phyloP scores from a whole-genome alignment of 2,113 vertebrate species.

The Eudyptes chrysolophus region DNA sequence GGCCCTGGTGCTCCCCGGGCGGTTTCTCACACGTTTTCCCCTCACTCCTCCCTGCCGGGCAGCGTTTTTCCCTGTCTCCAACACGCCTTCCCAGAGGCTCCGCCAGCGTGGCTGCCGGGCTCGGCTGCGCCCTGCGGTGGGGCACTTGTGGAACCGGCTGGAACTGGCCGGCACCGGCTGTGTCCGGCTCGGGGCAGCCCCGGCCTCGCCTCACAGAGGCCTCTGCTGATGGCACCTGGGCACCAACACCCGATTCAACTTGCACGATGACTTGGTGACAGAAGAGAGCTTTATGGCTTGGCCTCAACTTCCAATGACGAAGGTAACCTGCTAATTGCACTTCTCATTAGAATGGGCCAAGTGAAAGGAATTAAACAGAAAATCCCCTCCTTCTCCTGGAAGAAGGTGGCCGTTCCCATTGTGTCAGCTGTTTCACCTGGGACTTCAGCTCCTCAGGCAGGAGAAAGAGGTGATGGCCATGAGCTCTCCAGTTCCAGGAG shows the following conservation, averaged over 20 bases:
- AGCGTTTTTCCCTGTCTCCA: not conserved
- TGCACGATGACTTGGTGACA: rapidly evolving
- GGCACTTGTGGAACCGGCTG: not conserved
- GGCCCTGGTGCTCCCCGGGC: not conserved
- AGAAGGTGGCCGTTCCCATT: rapidly evolving
- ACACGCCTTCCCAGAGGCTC: not conserved
- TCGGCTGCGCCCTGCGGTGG: not conserved
- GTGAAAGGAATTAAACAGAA: not conserved
- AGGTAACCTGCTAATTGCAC: not conserved
- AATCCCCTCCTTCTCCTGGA: not conserved
- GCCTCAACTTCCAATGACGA: rapidly evolving
- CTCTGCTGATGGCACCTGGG: not conserved
- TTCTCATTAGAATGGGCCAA: too few relatives aligned
- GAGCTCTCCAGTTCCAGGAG: not conserved
- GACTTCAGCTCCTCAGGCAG: not conserved
- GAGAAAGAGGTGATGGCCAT: rapidly evolving
- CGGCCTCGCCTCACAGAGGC: not conserved
- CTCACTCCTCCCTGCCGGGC: not conserved
- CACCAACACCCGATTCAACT: not conserved
- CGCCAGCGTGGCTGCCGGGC: not conserved
- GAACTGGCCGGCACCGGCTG: not conserved
- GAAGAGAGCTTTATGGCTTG: not conserved
- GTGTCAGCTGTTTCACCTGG: not conserved
- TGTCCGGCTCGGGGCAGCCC: not conserved
- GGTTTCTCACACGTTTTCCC: not conserved